phyloP scores from a whole-genome alignment of 1,140 invertebrate species.

The Caenorhabditis briggsae region DNA sequence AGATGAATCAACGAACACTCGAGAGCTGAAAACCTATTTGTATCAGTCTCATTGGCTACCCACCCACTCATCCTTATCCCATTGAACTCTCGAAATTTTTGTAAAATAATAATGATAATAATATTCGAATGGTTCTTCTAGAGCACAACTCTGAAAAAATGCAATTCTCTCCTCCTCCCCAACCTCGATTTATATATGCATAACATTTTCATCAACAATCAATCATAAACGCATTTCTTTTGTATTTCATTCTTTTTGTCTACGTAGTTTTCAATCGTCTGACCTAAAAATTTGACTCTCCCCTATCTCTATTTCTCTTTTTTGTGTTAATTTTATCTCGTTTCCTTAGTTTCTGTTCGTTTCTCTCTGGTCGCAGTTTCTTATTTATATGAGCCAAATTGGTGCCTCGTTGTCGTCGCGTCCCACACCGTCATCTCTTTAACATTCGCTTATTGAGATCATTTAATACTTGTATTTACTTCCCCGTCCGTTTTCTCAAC shows the following conservation, averaged over 20 bases:
- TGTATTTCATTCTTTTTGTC: background rate
- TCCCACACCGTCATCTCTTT: background rate
- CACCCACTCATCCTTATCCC: background rate
- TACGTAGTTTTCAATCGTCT: background rate
- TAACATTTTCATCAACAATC: slow-evolving; percentile 3
- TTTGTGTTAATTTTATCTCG: background rate
- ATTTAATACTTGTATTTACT: slow-evolving; percentile 49
- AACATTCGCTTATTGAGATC: background rate
- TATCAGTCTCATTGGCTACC: background rate
- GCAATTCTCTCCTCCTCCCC: too few relatives aligned
- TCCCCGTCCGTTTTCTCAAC: background rate
- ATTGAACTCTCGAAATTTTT: background rate
- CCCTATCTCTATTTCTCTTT: background rate
- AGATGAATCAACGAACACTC: too few relatives aligned
- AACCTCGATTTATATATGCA: background rate
- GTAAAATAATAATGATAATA: slow-evolving; percentile 47
- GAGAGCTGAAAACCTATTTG: too few relatives aligned
- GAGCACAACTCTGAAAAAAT: background rate
- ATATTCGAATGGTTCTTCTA: background rate
- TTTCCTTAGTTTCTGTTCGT: background rate
- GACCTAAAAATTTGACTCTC: background rate
- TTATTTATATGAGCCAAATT: slow-evolving; percentile 51
- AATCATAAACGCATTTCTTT: background rate
- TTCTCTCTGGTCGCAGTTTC: background rate
- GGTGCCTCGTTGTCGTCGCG: background rate